Evolutionary conservation across 2,113 vertebrate species (phyloP).

Genomic region (Tyrannus savana): DNA sequence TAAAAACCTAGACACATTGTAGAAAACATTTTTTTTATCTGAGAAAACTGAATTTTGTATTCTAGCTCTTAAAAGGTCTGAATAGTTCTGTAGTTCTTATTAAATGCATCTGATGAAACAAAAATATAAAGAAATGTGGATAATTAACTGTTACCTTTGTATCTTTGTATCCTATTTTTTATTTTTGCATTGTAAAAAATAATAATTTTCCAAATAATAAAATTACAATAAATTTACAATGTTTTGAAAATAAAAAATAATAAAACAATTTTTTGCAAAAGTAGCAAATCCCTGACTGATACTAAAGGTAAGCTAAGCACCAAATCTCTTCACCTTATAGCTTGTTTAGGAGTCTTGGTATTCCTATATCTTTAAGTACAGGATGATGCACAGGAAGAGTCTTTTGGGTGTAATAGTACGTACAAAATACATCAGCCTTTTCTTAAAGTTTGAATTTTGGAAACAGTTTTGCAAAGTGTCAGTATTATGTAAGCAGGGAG

Average conservation of each 20-base stretch:
- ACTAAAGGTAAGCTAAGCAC: background rate
- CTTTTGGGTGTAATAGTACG: background rate
- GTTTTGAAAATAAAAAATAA: background rate
- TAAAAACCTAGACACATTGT: background rate
- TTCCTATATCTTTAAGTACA: background rate
- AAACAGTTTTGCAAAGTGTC: background rate
- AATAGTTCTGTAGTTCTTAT: background rate
- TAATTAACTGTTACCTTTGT: background rate
- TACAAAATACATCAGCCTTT: background rate
- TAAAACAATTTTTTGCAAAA: background rate
- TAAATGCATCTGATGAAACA: background rate
- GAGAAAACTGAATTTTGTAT: background rate
- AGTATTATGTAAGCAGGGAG: background rate
- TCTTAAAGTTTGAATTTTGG: background rate
- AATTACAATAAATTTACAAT: background rate
- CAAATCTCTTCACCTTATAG: background rate
- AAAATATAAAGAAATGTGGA: background rate
- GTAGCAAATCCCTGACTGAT: background rate
- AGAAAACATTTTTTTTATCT: background rate
- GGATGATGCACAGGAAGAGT: background rate
- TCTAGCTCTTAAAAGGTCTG: background rate
- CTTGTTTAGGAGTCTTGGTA: background rate
- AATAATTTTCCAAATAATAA: background rate
- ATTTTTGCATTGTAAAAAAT: background rate
- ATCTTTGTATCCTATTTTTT: background rate